A percentile compares a stretch with the other conserved stretches of the same genome.
These are phyloP conservation scores for Neocrepidodera transversa DNA, from an alignment of 2,888 invertebrate genomes.

Conservation along the genomic window DNA sequence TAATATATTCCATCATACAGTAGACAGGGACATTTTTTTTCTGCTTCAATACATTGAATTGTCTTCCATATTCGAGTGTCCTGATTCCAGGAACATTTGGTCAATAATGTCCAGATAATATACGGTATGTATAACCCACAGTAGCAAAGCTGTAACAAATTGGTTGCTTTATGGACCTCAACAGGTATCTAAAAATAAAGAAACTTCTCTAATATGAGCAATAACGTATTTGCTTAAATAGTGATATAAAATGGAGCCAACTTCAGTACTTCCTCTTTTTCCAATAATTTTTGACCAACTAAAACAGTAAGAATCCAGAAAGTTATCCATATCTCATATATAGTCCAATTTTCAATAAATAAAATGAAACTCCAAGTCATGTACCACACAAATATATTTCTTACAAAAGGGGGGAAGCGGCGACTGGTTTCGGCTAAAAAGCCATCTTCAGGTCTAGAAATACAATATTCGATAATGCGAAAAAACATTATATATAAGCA, in stretches of 20 bases:
- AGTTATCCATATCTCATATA: no score
- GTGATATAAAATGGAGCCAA: conserved; percentile 43
- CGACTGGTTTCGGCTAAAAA: no score
- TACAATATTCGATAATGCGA: no score
- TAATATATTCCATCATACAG: background rate
- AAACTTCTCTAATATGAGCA: conserved; percentile 16
- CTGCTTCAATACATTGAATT: conserved; percentile 4
- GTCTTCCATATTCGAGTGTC: conserved; percentile 3
- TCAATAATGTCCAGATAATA: conserved; percentile 12
- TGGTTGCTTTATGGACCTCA: no score
- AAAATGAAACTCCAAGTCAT: no score
- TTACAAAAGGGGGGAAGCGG: no score
- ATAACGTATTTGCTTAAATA: conserved; percentile 10
- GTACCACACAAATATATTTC: no score
- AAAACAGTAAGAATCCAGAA: conserved; percentile 45
- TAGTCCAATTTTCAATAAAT: no score
- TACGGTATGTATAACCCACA: conserved; percentile 1
- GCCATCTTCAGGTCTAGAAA: no score
- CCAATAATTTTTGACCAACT: conserved; percentile 49
- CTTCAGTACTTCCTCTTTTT: conserved; percentile 49
- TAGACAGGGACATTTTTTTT: background rate
- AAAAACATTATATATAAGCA: no score
- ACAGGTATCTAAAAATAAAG: conserved; percentile 30
- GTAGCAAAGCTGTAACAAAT: conserved; percentile 34
- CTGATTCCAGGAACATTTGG: conserved; percentile 6